phyloP scores from a whole-genome alignment of 1,140 invertebrate species.

The Babylonia areolata region DNA sequence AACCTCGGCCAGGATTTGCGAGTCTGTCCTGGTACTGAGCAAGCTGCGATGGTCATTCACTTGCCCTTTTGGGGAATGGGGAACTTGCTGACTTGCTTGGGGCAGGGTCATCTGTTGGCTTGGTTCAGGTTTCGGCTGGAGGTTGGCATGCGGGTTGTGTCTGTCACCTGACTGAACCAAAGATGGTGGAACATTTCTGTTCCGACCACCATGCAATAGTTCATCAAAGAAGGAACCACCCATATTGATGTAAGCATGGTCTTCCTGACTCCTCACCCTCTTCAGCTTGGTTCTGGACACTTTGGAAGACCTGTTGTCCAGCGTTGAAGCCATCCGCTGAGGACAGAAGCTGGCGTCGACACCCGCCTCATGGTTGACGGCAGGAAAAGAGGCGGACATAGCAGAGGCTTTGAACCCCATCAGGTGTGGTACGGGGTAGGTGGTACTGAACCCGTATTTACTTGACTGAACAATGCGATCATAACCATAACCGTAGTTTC shows the following conservation, averaged over 20 bases:
- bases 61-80: background rate
- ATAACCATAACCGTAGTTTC: background rate
- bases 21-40: background rate
- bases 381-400: background rate
- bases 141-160: background rate
- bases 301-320: background rate
- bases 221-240: conserved; percentile 28
- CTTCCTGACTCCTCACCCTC: background rate
- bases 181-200: no score
- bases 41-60: background rate
- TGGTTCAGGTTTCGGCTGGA: background rate
- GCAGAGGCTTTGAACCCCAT: background rate
- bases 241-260: conserved; percentile 27
- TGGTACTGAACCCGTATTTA: background rate
- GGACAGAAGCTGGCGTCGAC: background rate
- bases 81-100: background rate
- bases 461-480: background rate
- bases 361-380: background rate
- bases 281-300: background rate
- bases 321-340: background rate
- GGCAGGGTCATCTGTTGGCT: background rate
- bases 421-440: background rate
- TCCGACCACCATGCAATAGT: background rate
- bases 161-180: background rate
- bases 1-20: conserved; percentile 1